These are phyloP conservation scores for Drosophila miranda DNA, from an alignment of 1,140 invertebrate genomes.

Conservation along the genomic window DNA sequence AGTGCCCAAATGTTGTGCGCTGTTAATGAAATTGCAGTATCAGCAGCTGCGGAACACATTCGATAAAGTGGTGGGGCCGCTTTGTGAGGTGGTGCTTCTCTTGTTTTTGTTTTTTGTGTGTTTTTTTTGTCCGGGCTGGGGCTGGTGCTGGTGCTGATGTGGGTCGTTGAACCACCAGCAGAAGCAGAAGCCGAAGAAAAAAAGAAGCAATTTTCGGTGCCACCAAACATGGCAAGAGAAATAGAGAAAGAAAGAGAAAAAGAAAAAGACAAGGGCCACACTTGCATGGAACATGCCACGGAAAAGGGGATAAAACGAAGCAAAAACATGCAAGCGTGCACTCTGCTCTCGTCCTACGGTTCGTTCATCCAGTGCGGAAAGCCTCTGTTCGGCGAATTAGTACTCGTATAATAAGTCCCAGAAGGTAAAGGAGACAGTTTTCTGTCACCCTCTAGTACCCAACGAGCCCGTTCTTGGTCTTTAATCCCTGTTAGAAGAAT, in stretches of 20 bases:
- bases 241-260: too few species aligned
- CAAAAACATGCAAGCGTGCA: not conserved
- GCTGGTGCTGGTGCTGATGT: constrained; percentile 11
- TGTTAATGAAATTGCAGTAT: constrained; percentile 35
- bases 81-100: not conserved
- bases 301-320: too few species aligned
- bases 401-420: too few species aligned
- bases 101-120: not conserved
- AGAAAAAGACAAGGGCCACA: constrained; percentile 3
- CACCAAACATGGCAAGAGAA: constrained; percentile 2
- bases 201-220: constrained; percentile 10
- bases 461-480: not conserved
- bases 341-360: too few species aligned
- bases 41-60: constrained; percentile 14
- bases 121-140: not conserved
- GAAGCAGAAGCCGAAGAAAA: constrained; percentile 3
- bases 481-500: too few species aligned
- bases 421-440: too few species aligned
- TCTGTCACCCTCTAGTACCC: constrained; percentile 3
- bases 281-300: constrained; percentile 19
- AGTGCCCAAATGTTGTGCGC: constrained; percentile 35
- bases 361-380: too few species aligned
- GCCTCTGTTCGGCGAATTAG: not conserved
- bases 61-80: constrained; percentile 19
- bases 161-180: constrained; percentile 42